Evolutionary conservation across 2,888 invertebrate genomes (phyloP).

Genomic region (Helleia helle): DNA sequence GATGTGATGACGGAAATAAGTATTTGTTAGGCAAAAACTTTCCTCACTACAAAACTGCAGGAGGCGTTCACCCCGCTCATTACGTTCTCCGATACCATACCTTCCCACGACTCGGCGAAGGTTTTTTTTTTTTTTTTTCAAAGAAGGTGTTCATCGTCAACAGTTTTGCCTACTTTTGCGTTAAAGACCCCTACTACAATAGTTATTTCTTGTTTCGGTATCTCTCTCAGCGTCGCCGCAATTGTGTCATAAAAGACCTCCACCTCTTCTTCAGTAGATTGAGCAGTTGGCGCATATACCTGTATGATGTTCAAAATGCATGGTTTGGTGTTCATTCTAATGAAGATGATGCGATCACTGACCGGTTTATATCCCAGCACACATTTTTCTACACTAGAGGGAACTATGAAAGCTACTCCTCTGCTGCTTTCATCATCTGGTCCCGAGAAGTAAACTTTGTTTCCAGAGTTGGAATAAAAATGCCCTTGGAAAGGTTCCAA

Average conservation of each 20-base stretch:
- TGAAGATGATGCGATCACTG: not conserved
- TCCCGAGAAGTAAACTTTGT: not conserved
- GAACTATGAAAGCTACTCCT: not conserved
- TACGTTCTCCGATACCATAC: constrained; percentile 10
- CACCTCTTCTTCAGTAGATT: no score
- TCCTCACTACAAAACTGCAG: constrained; percentile 16
- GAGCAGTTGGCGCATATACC: not conserved
- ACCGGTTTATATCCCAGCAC: not conserved
- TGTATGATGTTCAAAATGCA: not conserved
- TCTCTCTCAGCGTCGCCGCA: no score
- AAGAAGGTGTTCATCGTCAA: no score
- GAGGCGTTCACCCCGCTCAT: constrained; percentile 10
- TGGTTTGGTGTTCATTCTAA: not conserved
- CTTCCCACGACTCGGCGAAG: not conserved
- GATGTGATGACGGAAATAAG: constrained; percentile 9
- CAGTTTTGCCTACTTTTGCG: constrained; percentile 10
- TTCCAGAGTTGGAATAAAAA: not conserved
- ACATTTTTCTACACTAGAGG: not conserved
- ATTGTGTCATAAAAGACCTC: no score
- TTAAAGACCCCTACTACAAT: constrained; percentile 10
- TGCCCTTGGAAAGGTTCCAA: not conserved
- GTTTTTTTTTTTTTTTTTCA: no score
- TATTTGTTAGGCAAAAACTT: constrained; percentile 11
- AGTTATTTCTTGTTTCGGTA: constrained; percentile 9
- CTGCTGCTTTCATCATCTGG: not conserved